Conservation (phyloP, 2,113 vertebrate species). For the Atherinomorus stipes region DNA sequence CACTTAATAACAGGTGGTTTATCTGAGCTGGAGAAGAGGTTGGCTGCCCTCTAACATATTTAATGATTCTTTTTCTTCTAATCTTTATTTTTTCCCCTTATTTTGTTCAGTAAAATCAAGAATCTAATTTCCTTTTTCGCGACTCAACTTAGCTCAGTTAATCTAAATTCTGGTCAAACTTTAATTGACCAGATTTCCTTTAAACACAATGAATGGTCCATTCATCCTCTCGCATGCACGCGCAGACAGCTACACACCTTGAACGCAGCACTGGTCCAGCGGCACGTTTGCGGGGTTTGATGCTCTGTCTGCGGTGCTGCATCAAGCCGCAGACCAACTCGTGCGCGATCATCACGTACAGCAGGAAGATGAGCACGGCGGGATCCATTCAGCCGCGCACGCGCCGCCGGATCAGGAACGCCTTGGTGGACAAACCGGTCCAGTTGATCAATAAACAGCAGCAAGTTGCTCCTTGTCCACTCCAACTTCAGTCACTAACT, state of each 20-base stretch:
- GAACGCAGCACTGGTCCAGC: slow-evolving; percentile 80
- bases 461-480: slow-evolving; percentile 27
- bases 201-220: background rate
- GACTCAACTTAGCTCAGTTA: background rate
- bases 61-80: no score
- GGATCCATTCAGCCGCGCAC: slow-evolving; percentile 84
- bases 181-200: background rate
- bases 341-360: slow-evolving; percentile 90
- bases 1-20: background rate
- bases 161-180: background rate
- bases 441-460: slow-evolving; percentile 3
- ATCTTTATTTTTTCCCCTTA: no score
- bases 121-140: no score
- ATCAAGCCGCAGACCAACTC: slow-evolving; percentile 91
- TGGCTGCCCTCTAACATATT: no score
- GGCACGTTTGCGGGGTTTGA: slow-evolving; percentile 83
- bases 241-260: slow-evolving; percentile 72
- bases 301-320: slow-evolving; percentile 86
- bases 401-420: slow-evolving; percentile 11
- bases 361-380: slow-evolving; percentile 89
- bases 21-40: no score
- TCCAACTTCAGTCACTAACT: slow-evolving; percentile 37
- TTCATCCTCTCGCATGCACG: background rate
- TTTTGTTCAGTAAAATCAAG: no score
- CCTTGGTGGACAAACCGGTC: background rate